phyloP scores from a whole-genome alignment of 2,113 vertebrate genomes.

The Rhinolophus ferrumequinum region DNA sequence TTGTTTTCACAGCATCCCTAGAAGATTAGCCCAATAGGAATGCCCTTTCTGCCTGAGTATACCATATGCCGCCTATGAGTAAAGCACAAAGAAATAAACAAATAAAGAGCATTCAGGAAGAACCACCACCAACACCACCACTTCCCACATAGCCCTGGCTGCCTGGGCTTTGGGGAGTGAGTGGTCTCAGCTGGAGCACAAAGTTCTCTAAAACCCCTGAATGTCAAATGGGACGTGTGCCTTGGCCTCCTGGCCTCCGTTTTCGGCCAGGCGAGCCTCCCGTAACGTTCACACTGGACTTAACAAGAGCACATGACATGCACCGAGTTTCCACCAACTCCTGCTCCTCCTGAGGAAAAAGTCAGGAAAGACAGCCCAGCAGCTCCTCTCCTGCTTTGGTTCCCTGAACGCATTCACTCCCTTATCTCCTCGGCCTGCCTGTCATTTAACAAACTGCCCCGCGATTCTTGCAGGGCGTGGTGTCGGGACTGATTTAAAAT shows the following conservation, averaged over 20 bases:
- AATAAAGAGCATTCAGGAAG: background rate
- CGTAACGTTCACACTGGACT: background rate
- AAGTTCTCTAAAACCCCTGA: background rate
- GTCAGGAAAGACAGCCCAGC: conserved; percentile 57
- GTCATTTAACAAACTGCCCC: conserved; percentile 88
- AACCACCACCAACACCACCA: no score
- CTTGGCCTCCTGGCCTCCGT: background rate
- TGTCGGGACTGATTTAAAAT: conserved; percentile 89
- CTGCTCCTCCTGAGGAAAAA: conserved; percentile 2
- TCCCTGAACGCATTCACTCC: conserved; percentile 81
- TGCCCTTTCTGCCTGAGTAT: background rate
- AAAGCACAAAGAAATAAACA: background rate
- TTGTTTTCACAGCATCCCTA: background rate
- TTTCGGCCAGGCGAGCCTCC: background rate
- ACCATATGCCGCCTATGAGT: background rate
- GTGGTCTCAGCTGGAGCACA: background rate
- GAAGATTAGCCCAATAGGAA: background rate
- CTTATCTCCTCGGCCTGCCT: conserved; percentile 81
- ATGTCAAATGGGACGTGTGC: background rate
- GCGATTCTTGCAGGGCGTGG: conserved; percentile 87
- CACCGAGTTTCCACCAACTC: conserved; percentile 55
- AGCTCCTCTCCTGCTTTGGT: conserved; percentile 77
- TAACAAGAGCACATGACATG: background rate
- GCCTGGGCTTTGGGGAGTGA: background rate
- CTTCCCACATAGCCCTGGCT: background rate